phyloP scores from a whole-genome alignment of 2,797 vertebrate species.

The Hypotaenidia okinawae region DNA sequence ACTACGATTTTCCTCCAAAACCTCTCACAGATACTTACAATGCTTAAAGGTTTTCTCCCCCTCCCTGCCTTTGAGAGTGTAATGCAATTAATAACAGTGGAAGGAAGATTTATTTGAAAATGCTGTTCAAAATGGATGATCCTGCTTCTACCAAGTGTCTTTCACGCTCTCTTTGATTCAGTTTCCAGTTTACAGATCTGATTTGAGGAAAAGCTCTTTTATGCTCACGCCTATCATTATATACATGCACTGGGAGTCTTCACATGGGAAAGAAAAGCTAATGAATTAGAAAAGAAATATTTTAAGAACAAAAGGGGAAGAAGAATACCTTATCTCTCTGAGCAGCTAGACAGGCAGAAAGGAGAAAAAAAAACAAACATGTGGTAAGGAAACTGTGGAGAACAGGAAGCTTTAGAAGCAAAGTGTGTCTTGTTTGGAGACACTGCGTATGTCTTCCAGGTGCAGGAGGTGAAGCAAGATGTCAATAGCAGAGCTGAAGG shows the following conservation, averaged over 20 bases:
- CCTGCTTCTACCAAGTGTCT: background rate
- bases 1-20: background rate
- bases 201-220: background rate
- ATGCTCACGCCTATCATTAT: background rate
- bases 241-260: background rate
- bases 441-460: background rate
- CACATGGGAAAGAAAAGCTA: background rate
- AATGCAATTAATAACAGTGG: background rate
- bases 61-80: background rate
- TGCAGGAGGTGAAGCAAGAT: background rate
- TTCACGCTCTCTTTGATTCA: background rate
- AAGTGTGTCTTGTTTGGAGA: background rate
- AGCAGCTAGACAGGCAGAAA: background rate
- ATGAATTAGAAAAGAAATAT: conserved; percentile 1
- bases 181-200: background rate
- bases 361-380: background rate
- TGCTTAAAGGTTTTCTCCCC: background rate
- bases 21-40: background rate
- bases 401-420: background rate
- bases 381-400: background rate
- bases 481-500: background rate
- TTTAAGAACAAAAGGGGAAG: background rate
- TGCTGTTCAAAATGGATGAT: background rate
- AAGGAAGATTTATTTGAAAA: background rate
- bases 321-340: background rate